Conservation (phyloP, 2,797 vertebrate species). For the Phrynocephalus forsythii region DNA sequence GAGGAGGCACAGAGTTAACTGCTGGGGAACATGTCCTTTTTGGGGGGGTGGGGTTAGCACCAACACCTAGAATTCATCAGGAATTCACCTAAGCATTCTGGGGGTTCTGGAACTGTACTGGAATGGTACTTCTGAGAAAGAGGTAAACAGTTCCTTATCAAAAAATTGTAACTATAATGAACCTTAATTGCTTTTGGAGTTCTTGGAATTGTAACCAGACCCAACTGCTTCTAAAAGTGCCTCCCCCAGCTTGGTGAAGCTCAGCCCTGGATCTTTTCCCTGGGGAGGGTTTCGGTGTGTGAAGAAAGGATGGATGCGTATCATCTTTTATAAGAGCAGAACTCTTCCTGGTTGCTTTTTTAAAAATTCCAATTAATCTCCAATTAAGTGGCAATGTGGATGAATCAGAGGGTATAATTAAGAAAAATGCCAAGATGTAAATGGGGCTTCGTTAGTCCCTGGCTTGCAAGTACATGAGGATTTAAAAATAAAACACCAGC, state of each 20-base stretch:
- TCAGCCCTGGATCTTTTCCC: background rate
- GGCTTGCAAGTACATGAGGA: slow-evolving; percentile 31
- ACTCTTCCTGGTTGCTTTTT: slow-evolving; percentile 13
- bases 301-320: background rate
- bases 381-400: slow-evolving; percentile 39
- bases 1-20: slow-evolving; percentile 20
- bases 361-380: slow-evolving; percentile 44
- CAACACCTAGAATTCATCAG: no score
- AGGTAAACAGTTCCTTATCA: no score
- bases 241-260: background rate
- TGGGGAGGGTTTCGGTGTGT: background rate
- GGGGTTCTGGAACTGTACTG: no score
- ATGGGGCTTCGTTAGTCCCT: slow-evolving; percentile 42
- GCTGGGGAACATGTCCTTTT: no score
- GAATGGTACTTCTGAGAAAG: no score
- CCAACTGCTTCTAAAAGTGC: background rate
- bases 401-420: slow-evolving; percentile 50
- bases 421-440: slow-evolving; percentile 57
- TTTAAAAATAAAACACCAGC: slow-evolving; percentile 40
- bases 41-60: no score
- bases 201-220: background rate
- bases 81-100: no score
- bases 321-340: slow-evolving; percentile 16
- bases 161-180: no score
- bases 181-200: no score